Evolutionary conservation across 2,797 vertebrate species (phyloP), one percentile per base, ranked within the genome.

Genomic region (Acanthopagrus latus): DNA sequence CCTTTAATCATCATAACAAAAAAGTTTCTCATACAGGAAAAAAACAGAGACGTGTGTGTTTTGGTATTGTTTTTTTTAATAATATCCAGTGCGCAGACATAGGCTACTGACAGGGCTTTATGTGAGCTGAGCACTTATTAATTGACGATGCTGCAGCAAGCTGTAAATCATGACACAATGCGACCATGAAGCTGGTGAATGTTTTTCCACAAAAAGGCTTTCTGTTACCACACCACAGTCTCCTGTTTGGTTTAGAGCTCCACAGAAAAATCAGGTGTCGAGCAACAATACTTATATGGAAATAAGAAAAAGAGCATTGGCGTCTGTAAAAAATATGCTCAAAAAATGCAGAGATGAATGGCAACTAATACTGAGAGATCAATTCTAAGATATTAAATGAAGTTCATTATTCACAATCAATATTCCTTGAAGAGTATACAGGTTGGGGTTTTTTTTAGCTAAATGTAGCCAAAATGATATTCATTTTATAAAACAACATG

Each of bases 331-430:
- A 56, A 71, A n/a, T 10, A 8, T 33, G 12, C 17, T 71, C 1
- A 5, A 80, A 55, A 21, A 25, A 60, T 54, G 0, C 21, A n/a
- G 48, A 62, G 11, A 18, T 13, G n/a, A 46, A 17, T 43, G 38
- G 66, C 48, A 52, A 44, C 50, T 62, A 48, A 58, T 64, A 64
- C 5, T 48, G 12, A 50, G n/a, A 50, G 38, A 47, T 47, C 12
- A 9, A 25, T 21, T 74, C 10, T 11, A 59, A 50, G 44, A 58
- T 54, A 64, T 67, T 60, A 44, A 71, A 62, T 58, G 3, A 55
- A 46, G 17, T 50, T 72, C 13, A 60, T 14, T 62, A 13, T 51
- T 52, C 44, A 20, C 20, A 58, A 27, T 79, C 58, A 41, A 54
- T 76, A 44, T 56, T 16, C 46, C 16, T 38, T 13, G 13, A 46